phyloP scores from a whole-genome alignment of 1,140 invertebrate species.

The Drosophila mojavensis region DNA sequence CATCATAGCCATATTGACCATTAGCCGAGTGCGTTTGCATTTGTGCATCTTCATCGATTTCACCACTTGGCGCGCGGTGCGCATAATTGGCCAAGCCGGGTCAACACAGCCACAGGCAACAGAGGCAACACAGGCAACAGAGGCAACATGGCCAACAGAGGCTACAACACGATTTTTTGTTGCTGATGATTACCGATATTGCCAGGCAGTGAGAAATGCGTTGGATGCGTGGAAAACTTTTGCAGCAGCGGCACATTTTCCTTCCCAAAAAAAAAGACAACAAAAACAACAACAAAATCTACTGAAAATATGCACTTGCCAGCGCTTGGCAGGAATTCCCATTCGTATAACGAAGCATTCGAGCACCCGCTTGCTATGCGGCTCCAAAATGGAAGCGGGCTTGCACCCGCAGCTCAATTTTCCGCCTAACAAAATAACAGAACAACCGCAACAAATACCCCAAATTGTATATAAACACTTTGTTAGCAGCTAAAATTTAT shows the following conservation, averaged over 20 bases:
- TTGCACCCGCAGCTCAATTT: conserved; percentile 29
- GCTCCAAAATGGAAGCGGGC: conserved; percentile 30
- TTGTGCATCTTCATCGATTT: conserved; percentile 82
- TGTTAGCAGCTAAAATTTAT: conserved; percentile 5
- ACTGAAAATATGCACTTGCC: conserved; percentile 30
- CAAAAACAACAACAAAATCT: conserved; percentile 29
- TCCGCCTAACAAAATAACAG: not conserved
- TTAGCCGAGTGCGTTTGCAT: conserved; percentile 80
- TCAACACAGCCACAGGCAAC: conserved; percentile 46
- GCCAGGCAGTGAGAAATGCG: conserved; percentile 73
- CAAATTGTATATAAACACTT: conserved; percentile 1
- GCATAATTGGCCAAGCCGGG: conserved; percentile 72
- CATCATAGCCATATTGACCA: conserved; percentile 76
- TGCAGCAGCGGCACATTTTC: conserved; percentile 42
- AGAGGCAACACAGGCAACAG: conserved; percentile 15
- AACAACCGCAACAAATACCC: not conserved
- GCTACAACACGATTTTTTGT: conserved; percentile 27
- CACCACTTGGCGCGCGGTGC: conserved; percentile 75
- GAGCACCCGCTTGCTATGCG: conserved; percentile 31
- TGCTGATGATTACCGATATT: conserved; percentile 76
- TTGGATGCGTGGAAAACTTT: conserved; percentile 73
- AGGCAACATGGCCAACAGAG: conserved; percentile 27
- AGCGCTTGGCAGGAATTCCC: conserved; percentile 31
- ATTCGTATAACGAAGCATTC: conserved; percentile 28
- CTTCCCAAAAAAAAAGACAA: conserved; percentile 21